Evolutionary conservation across 2,797 vertebrate species (phyloP).

Genomic region (Pantherophis alleghaniensis): DNA sequence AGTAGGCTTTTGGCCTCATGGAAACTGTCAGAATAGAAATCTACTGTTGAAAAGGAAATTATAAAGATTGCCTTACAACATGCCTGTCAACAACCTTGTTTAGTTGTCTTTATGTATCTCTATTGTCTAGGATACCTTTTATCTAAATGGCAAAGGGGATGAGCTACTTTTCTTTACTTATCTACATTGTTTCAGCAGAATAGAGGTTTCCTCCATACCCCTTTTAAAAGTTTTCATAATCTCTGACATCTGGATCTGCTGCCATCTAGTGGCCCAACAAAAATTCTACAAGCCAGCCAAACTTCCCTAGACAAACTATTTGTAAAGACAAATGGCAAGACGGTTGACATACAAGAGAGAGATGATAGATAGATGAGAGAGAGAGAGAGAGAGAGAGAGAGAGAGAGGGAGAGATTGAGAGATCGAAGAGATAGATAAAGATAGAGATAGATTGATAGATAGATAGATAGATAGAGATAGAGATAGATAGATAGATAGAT

Average conservation of each 20-base stretch:
- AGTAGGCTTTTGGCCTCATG: background rate
- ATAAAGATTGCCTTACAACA: background rate
- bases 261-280: conserved; percentile 60
- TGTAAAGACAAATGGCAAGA: background rate
- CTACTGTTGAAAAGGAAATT: background rate
- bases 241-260: conserved; percentile 62
- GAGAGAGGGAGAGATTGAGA: too few relatives aligned
- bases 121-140: background rate
- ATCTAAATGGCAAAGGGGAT: background rate
- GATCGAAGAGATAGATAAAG: too few relatives aligned
- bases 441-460: too few relatives aligned
- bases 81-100: background rate
- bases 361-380: too few relatives aligned
- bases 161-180: background rate
- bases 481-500: too few relatives aligned
- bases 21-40: background rate
- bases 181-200: background rate
- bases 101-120: background rate
- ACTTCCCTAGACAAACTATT: background rate
- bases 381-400: too few relatives aligned
- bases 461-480: too few relatives aligned
- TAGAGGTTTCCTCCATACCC: too few relatives aligned
- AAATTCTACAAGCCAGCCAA: background rate
- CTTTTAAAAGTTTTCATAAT: conserved; percentile 13
- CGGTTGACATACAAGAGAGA: background rate